Evolutionary conservation across 2,113 vertebrate species (phyloP).

Genomic region (Oryzias celebensis): DNA sequence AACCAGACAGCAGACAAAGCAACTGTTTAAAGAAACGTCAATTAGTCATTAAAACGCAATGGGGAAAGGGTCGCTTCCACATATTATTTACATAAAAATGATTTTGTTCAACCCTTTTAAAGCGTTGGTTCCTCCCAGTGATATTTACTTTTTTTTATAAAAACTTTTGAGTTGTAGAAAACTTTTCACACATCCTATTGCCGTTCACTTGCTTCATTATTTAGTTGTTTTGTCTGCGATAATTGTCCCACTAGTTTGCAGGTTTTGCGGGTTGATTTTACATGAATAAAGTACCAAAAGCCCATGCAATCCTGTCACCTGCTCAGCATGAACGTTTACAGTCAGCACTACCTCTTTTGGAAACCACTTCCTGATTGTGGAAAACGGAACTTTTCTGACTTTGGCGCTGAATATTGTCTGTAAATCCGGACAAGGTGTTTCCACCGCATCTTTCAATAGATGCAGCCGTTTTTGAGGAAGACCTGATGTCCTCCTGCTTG

Average conservation of each 20-base stretch:
- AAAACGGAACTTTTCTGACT: slow-evolving; percentile 51
- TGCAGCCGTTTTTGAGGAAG: slow-evolving; percentile 55
- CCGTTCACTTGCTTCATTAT: too few species aligned
- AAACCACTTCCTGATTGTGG: slow-evolving; percentile 26
- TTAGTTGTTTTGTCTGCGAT: too few species aligned
- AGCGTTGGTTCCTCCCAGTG: slow-evolving; percentile 23
- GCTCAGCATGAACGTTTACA: too few species aligned
- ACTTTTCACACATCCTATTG: too few species aligned
- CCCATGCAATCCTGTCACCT: too few species aligned
- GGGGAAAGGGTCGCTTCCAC: background rate
- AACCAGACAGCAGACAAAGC: slow-evolving; percentile 23
- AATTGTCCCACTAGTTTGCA: too few species aligned
- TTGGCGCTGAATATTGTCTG: slow-evolving; percentile 48
- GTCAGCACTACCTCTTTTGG: slow-evolving; percentile 1
- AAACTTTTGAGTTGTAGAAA: too few species aligned
- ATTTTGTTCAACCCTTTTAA: slow-evolving; percentile 63
- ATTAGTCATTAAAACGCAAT: slow-evolving; percentile 29
- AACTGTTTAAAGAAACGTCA: slow-evolving; percentile 28
- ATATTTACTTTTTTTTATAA: too few species aligned
- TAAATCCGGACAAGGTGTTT: slow-evolving; percentile 56
- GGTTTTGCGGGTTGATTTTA: too few species aligned
- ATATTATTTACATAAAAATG: slow-evolving; percentile 57
- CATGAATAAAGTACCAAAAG: too few species aligned
- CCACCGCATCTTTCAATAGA: slow-evolving; percentile 48
- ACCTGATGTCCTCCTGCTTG: slow-evolving; percentile 25